Conservation (phyloP, 2,888 invertebrate genomes). For the Andrena bicolor region DNA sequence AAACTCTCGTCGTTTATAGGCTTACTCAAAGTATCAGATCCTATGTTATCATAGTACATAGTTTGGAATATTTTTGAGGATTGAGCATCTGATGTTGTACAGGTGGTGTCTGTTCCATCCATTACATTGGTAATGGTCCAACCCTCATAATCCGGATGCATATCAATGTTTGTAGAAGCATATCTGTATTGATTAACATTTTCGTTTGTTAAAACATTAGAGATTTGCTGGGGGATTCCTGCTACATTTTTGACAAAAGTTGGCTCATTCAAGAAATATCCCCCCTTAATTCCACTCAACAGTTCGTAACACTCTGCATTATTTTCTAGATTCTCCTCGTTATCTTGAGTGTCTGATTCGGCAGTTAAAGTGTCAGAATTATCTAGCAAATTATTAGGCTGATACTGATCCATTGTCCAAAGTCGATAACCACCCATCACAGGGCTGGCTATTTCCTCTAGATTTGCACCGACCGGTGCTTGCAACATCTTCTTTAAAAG, state of each 20-base stretch:
- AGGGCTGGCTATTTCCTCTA: constrained; percentile 80
- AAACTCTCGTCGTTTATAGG: constrained; percentile 45
- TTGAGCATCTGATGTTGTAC: constrained; percentile 46
- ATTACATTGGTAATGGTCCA: constrained; percentile 76
- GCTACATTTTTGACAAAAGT: constrained; percentile 60
- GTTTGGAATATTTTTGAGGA: constrained; percentile 65
- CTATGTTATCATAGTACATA: constrained; percentile 66
- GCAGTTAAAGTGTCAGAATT: constrained; percentile 83
- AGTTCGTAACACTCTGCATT: constrained; percentile 68
- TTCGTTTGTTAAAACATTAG: constrained; percentile 54
- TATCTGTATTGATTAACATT: constrained; percentile 66
- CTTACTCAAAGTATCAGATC: constrained; percentile 34
- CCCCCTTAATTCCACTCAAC: constrained; percentile 64
- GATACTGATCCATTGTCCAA: constrained; percentile 68
- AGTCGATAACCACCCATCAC: constrained; percentile 68
- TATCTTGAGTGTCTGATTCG: constrained; percentile 78
- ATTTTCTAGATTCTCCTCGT: constrained; percentile 70
- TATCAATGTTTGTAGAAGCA: constrained; percentile 61
- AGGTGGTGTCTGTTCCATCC: constrained; percentile 38
- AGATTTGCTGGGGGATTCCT: constrained; percentile 60
- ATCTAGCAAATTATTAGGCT: constrained; percentile 72
- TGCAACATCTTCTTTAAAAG: constrained; percentile 82
- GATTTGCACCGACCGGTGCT: constrained; percentile 81
- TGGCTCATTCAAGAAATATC: constrained; percentile 63
- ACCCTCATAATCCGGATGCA: constrained; percentile 76